Base-by-base conservation (phyloP, 1,140 invertebrate genomes). In the Trichonephila inaurata region DNA sequence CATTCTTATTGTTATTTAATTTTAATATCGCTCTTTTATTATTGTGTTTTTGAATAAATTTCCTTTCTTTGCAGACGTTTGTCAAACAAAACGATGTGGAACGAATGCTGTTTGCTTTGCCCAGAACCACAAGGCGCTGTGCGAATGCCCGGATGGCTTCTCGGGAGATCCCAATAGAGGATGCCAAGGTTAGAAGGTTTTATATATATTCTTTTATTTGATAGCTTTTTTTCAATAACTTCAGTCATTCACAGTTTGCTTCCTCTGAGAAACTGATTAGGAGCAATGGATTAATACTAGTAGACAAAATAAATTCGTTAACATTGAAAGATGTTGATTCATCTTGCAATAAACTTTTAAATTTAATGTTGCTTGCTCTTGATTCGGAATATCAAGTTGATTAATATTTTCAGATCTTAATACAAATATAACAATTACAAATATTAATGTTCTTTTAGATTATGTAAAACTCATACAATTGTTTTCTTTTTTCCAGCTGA, bases 81-180 rank as follows among this genome's bases (percentile, higher is more conserved):
- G 98, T 95, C 77, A 89, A 33, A 83, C 93, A 93, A 97, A 97
- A 95, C 97, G 97, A n/a, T 99, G 98, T 95, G 98, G 98, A 72
- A 95, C 82, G 14, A 98, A 98, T 95, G 97, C 98, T 14, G 97
- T 98, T 95, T 99, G 98, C 95, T 97, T 97, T 94, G 97, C 97
- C 0, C 96, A 97, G 94, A 97, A 97, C 92, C 98, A 98, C 95
- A 96, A 96, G 14, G 97, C 98, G 2, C 96, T 98, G 94, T 99
- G 98, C 95, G 97, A 97, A 86, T 99, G 98, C 95, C 96, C 97
- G 14, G 97, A 97, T 94, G 98, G 98, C 82, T 98, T 97, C 95
- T 96, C 98, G 94, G 98, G 98, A 66, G 97, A 98, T 96, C 97
- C 98, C 3, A 94, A 94, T 8, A 77, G 94, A 83, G 94, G 94